Conservation (phyloP, 2,113 vertebrate species). For the Entelurus aequoreus region DNA sequence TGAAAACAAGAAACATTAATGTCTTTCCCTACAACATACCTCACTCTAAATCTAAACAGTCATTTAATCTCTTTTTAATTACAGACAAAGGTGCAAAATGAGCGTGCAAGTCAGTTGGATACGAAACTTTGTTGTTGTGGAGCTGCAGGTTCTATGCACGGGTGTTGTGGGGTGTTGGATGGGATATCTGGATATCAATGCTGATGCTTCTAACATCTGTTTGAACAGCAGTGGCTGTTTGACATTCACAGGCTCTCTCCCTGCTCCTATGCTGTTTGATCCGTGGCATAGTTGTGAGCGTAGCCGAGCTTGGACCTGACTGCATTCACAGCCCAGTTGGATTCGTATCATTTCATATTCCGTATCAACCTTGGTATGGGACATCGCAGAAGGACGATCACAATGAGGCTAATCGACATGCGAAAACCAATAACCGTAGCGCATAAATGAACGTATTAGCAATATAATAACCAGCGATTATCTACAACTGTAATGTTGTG, state of each 20-base stretch:
- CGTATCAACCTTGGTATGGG: constrained; percentile 8
- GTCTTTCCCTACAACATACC: too few relatives aligned
- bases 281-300: constrained; percentile 45
- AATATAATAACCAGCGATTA: constrained; percentile 13
- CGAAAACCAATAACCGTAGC: constrained; percentile 23
- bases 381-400: constrained; percentile 18
- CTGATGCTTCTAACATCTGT: constrained; percentile 56
- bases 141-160: constrained; percentile 27
- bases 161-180: constrained; percentile 34
- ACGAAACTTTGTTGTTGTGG: constrained; percentile 21
- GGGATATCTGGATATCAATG: constrained; percentile 48
- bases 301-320: constrained; percentile 43
- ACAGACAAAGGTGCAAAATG: neutral
- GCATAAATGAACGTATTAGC: constrained; percentile 9
- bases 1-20: too few relatives aligned
- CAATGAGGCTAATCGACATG: constrained; percentile 31
- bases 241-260: constrained; percentile 52
- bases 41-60: neutral
- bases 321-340: constrained; percentile 26
- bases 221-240: constrained; percentile 54
- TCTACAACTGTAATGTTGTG: neutral
- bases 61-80: neutral
- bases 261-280: constrained; percentile 50
- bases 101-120: constrained; percentile 10
- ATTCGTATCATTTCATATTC: constrained; percentile 29